Evolutionary conservation across 2,113 vertebrate genomes (phyloP), one percentile per base, ranked within the genome.

Genomic region (Corvus cornix): DNA sequence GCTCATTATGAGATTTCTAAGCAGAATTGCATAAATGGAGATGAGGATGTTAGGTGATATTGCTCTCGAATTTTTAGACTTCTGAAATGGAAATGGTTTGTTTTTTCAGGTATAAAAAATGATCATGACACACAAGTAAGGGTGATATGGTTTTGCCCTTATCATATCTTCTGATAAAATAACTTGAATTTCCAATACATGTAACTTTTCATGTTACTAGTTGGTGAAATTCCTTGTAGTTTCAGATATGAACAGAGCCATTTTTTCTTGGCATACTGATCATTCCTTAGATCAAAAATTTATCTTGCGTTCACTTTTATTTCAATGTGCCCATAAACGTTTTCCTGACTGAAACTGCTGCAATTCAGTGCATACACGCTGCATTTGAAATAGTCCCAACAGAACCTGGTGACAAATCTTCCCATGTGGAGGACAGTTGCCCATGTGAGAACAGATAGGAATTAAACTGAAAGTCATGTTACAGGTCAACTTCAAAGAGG

Each of bases 201-300:
- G 11, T 46, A 66, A 60, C 6, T 48, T 87, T 76, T 95, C 70
- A 56, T 76, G 56, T 84, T 91, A 78, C 86, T 28, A 72, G 19
- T 31, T 91, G 46, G 7, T 51, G 49, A 74, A 73, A 87, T 87
- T 93, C 24, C 48, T 91, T 92, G 92, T 52, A 44, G 18, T 75
- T 89, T 68, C n/a, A 92, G 28, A 24, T 85, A 77, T 49, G 39
- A 87, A 49, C 31, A 41, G 24, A 46, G 20, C 5, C 3, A 7
- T 37, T 92, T 95, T 77, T 93, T 74, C 41, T 37, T 78, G 35
- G 44, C 7, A 53, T 70, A 20, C 9, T 91, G 53, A 72, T 48
- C 93, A 62, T 90, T 94, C 52, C 52, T 82, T 80, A 81, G 56
- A 72, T 91, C 17, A 95, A 88, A 73, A 80, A 68, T 73, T 89